These are phyloP conservation scores for Lochmaea capreae DNA, from an alignment of 2,888 invertebrate species.

Conservation along the genomic window DNA sequence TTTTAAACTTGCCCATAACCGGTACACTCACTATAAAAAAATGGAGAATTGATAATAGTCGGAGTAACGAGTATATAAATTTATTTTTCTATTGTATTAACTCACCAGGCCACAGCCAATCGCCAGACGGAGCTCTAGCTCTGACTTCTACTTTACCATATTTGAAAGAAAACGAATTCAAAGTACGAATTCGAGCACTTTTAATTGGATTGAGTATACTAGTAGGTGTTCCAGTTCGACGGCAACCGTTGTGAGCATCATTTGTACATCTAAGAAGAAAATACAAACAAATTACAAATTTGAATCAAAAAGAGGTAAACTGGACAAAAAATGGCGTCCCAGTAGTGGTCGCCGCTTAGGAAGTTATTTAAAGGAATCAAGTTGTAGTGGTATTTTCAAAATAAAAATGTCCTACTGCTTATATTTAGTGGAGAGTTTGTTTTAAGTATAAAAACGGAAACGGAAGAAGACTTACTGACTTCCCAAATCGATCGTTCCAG, in stretches of 20 bases:
- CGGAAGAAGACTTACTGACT: not conserved
- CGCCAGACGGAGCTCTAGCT: constrained; percentile 77
- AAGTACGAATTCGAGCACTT: constrained; percentile 74
- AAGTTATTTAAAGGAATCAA: too few species aligned
- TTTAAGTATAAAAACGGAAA: too few species aligned
- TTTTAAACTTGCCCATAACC: too few species aligned
- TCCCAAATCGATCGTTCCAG: constrained; percentile 65
- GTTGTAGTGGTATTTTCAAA: too few species aligned
- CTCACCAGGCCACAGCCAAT: constrained; percentile 75
- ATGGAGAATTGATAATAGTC: too few species aligned
- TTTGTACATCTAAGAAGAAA: constrained; percentile 69
- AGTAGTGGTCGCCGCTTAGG: too few species aligned
- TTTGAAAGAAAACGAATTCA: constrained; percentile 73
- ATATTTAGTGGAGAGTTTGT: too few species aligned
- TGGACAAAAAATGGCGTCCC: too few species aligned
- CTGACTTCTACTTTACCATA: constrained; percentile 75
- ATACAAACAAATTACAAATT: too few species aligned
- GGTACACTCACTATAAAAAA: too few species aligned
- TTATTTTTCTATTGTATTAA: not conserved
- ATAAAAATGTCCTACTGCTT: too few species aligned
- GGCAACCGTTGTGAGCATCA: constrained; percentile 69
- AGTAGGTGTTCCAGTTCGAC: constrained; percentile 67
- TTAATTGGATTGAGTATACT: constrained; percentile 74
- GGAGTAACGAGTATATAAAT: not conserved
- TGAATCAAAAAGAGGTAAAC: too few species aligned